Evolutionary conservation across 2,888 invertebrate genomes (phyloP).

Genomic region (Eupithecia centaureata): DNA sequence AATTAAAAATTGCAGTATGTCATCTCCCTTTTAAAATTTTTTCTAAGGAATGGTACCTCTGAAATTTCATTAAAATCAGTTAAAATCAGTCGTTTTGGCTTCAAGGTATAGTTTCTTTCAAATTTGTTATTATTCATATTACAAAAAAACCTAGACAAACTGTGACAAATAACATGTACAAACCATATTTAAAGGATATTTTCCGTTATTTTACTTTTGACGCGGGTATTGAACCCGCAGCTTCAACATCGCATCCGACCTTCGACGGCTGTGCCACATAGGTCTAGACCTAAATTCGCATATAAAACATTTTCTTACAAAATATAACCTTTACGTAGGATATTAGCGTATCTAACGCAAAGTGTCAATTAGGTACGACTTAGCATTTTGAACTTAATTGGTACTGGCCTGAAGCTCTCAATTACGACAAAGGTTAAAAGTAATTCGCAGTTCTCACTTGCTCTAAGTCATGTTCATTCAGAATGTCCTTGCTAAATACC

Average conservation of each 20-base stretch:
- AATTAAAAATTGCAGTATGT: not conserved
- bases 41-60: too few species aligned
- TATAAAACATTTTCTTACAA: not conserved
- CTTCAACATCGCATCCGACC: not conserved
- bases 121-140: too few species aligned
- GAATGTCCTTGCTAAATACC: not conserved
- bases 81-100: too few species aligned
- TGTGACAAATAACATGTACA: too few species aligned
- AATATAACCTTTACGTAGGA: not conserved
- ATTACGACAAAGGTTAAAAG: slow-evolving; percentile 22
- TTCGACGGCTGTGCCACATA: not conserved
- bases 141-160: too few species aligned
- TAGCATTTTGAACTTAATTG: slow-evolving; percentile 14
- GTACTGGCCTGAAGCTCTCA: slow-evolving; percentile 15
- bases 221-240: not conserved
- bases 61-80: too few species aligned
- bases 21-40: too few species aligned
- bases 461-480: slow-evolving; percentile 3
- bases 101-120: too few species aligned
- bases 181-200: too few species aligned
- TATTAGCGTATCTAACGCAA: not conserved
- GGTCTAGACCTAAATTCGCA: not conserved
- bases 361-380: slow-evolving; percentile 14
- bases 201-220: not conserved
- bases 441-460: not conserved